Conservation (phyloP, 2,888 invertebrate genomes). For the Drosophila phalerata region DNA sequence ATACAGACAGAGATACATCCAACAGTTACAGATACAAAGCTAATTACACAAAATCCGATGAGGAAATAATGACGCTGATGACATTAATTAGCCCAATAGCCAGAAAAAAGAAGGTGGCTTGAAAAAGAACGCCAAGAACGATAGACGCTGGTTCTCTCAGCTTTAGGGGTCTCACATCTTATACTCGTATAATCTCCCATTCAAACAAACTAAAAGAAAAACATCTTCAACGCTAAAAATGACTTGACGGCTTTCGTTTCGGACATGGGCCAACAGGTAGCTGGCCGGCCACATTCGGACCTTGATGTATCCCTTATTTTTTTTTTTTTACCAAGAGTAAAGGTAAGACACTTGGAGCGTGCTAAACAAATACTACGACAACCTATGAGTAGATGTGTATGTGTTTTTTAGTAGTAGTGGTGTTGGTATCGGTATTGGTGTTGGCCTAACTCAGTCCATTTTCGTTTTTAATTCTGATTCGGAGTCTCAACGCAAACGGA, state of each 20-base stretch:
- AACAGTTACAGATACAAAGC: constrained; percentile 36
- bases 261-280: constrained; percentile 60
- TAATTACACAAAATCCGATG: constrained; percentile 67
- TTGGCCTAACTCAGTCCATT: constrained; percentile 42
- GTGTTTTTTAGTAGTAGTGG: constrained; percentile 6
- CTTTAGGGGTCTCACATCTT: constrained; percentile 9
- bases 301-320: constrained; percentile 26
- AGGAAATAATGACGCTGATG: constrained; percentile 64
- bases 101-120: constrained; percentile 22
- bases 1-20: background rate
- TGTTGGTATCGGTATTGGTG: constrained; percentile 21
- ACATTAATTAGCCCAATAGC: constrained; percentile 72
- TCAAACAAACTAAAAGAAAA: constrained; percentile 9
- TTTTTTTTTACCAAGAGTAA: no score
- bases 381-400: background rate
- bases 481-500: constrained; percentile 49
- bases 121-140: constrained; percentile 12
- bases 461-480: constrained; percentile 56
- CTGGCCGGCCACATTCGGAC: constrained; percentile 15
- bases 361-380: constrained; percentile 49
- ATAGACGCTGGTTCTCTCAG: constrained; percentile 26
- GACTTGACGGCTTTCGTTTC: constrained; percentile 35
- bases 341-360: constrained; percentile 29
- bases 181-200: constrained; percentile 17
- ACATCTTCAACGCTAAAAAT: constrained; percentile 57